Evolutionary conservation across 1,140 invertebrate genomes (phyloP).

Genomic region (Drosophila arizonae): DNA sequence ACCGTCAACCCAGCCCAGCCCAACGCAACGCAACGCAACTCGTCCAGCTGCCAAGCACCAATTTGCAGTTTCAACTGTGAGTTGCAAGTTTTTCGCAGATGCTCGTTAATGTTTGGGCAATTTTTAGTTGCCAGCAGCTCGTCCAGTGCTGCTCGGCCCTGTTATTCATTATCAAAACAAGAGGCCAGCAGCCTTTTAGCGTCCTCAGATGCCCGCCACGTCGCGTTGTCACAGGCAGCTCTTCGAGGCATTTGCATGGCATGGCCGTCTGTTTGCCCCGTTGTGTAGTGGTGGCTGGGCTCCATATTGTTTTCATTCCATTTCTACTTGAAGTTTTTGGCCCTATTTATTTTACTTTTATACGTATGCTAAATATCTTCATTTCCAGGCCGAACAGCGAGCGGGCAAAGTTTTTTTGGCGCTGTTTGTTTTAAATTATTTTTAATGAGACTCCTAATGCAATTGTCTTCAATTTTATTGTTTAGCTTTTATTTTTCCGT

Average conservation of each 20-base stretch:
- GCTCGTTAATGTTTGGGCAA: conserved; percentile 76
- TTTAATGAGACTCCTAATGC: conserved; percentile 54
- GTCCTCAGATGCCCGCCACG: conserved; percentile 33
- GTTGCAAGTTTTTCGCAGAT: conserved; percentile 76
- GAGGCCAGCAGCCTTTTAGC: conserved; percentile 42
- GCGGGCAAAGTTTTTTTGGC: conserved; percentile 42
- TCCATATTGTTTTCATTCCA: conserved; percentile 19
- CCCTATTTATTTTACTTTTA: conserved; percentile 28
- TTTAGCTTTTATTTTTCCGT: conserved; percentile 15
- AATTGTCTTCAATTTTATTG: conserved; percentile 56
- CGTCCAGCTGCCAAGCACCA: conserved; percentile 24
- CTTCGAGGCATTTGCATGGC: conserved; percentile 24
- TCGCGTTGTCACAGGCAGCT: conserved; percentile 25
- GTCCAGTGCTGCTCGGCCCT: conserved; percentile 8
- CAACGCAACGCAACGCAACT: background rate
- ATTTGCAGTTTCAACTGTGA: conserved; percentile 45
- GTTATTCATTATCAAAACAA: conserved; percentile 59
- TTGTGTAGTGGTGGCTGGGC: conserved; percentile 50
- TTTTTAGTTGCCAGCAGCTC: conserved; percentile 22
- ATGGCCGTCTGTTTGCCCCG: conserved; percentile 36
- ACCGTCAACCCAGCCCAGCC: background rate
- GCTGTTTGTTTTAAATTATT: conserved; percentile 66
- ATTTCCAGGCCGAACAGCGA: background rate
- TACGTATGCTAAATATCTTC: conserved; percentile 46
- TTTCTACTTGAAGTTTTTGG: conserved; percentile 29